Evolutionary conservation across 2,113 vertebrate species (phyloP).

Genomic region (Phylloscopus trochilus): DNA sequence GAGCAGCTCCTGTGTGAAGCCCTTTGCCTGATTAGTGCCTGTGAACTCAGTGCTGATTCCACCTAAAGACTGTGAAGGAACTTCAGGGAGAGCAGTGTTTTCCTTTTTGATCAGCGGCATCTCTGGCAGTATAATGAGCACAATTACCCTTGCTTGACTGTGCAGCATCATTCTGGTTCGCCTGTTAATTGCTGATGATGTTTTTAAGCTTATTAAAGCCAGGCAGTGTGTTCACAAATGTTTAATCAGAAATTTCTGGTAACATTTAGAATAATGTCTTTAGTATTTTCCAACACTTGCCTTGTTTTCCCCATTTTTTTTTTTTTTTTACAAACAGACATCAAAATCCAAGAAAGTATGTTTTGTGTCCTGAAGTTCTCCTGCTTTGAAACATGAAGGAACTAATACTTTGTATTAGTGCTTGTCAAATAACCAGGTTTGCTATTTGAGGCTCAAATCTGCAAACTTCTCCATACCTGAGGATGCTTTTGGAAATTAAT

Average conservation of each 20-base stretch:
- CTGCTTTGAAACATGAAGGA: neutral
- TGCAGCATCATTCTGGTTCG: neutral
- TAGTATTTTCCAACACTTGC: neutral
- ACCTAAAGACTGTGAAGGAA: conserved; percentile 23
- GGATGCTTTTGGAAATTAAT: neutral
- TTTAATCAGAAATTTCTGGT: conserved; percentile 5
- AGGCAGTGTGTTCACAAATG: neutral
- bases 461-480: neutral
- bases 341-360: neutral
- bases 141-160: neutral
- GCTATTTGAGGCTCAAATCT: neutral
- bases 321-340: neutral
- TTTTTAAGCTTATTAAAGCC: conserved; percentile 53
- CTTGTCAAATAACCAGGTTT: neutral
- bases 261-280: neutral
- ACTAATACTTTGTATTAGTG: neutral
- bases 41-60: neutral
- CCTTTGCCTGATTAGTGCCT: neutral
- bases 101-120: conserved; percentile 49
- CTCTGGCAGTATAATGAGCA: conserved; percentile 49
- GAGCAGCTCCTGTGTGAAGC: conserved; percentile 5
- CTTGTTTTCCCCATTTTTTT: neutral
- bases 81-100: neutral
- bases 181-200: conserved; percentile 39
- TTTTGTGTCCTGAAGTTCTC: neutral